phyloP scores from a whole-genome alignment of 2,888 invertebrate genomes.

The Epistrophe eligans region DNA sequence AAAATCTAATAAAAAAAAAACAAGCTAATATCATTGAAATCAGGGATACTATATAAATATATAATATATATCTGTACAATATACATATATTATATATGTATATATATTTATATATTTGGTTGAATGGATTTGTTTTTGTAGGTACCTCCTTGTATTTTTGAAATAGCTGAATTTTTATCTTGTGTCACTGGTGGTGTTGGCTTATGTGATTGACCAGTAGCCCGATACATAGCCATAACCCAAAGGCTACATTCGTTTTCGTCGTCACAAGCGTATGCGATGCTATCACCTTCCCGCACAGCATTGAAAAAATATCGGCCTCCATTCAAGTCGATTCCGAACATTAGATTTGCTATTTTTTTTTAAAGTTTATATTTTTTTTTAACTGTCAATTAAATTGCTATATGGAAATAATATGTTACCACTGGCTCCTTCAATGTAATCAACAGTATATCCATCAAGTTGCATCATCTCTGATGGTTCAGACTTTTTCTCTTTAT shows the following conservation, averaged over 20 bases:
- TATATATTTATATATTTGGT: slow-evolving; percentile 22
- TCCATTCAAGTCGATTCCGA: slow-evolving; percentile 96
- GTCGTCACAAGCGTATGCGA: slow-evolving; percentile 97
- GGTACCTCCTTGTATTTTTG: slow-evolving; percentile 92
- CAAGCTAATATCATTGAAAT: background rate
- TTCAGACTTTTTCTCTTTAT: slow-evolving; percentile 99
- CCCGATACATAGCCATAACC: slow-evolving; percentile 99
- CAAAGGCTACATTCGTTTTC: slow-evolving; percentile 99
- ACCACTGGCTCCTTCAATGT: slow-evolving; percentile 98
- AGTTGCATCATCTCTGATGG: slow-evolving; percentile 99
- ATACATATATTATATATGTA: slow-evolving; percentile 3
- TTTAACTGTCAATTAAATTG: background rate
- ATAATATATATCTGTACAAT: slow-evolving; percentile 13
- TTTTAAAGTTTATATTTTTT: background rate
- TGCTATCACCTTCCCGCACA: slow-evolving; percentile 98
- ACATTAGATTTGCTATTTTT: slow-evolving; percentile 92
- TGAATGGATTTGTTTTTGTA: slow-evolving; percentile 75
- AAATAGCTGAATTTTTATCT: slow-evolving; percentile 93
- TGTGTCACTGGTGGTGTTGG: slow-evolving; percentile 96
- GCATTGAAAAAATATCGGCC: slow-evolving; percentile 99
- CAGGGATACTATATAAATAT: background rate
- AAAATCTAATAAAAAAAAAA: too few relatives aligned
- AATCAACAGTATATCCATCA: slow-evolving; percentile 99
- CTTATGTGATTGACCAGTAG: slow-evolving; percentile 99
- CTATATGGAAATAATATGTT: slow-evolving; percentile 77